Evolutionary conservation across 2,113 vertebrate species (phyloP).

Genomic region (Ophthalmolycus amberensis): DNA sequence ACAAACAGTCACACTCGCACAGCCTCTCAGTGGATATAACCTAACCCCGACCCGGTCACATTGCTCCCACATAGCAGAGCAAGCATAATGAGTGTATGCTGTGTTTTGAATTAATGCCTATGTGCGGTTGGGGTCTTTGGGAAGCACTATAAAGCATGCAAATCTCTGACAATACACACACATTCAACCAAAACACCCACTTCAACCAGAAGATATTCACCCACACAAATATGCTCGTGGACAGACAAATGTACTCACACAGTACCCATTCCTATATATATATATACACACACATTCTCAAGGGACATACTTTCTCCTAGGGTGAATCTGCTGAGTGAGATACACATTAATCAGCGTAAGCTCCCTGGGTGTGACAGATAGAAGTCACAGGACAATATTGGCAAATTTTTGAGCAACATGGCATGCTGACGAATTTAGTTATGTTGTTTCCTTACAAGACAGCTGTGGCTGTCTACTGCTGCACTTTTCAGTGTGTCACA

Average conservation of each 20-base stretch:
- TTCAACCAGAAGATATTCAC: constrained; percentile 25
- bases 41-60: constrained; percentile 57
- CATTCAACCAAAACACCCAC: constrained; percentile 43
- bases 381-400: constrained; percentile 36
- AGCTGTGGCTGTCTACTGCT: constrained; percentile 36
- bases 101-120: constrained; percentile 48
- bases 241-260: constrained; percentile 49
- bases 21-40: constrained; percentile 58
- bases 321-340: constrained; percentile 69
- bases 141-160: constrained; percentile 35
- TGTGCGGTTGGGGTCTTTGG: constrained; percentile 28
- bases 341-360: constrained; percentile 65
- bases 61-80: constrained; percentile 44
- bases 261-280: constrained; percentile 43
- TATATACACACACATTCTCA: constrained; percentile 56
- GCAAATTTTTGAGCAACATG: constrained; percentile 53
- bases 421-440: constrained; percentile 48
- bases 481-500: not conserved
- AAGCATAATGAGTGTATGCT: constrained; percentile 50
- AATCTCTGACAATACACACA: constrained; percentile 22
- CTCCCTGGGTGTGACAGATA: constrained; percentile 58
- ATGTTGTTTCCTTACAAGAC: constrained; percentile 42
- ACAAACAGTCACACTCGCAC: constrained; percentile 51
- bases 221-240: constrained; percentile 34
- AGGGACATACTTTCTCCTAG: constrained; percentile 55